phyloP scores from a whole-genome alignment of 2,888 invertebrate genomes.

The Matsumyia berberina region DNA sequence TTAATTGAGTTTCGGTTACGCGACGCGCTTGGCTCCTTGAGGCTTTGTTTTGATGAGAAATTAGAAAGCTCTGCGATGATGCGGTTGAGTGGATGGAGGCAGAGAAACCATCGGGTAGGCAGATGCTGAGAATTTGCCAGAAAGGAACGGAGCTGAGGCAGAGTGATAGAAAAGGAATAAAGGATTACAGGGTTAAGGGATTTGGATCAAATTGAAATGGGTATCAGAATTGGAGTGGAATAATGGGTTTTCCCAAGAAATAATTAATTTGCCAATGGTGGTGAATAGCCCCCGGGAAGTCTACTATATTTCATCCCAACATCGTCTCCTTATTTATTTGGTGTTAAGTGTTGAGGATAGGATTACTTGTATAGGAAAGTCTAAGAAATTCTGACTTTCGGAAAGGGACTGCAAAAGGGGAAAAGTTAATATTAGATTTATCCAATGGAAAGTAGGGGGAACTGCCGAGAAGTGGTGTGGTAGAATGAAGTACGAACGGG shows the following conservation, averaged over 20 bases:
- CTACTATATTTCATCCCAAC: constrained; percentile 4
- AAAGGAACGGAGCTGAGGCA: not conserved
- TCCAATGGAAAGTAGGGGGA: no score
- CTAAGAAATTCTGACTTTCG: no score
- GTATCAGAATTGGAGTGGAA: constrained; percentile 72
- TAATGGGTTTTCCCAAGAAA: constrained; percentile 68
- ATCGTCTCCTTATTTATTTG: not conserved
- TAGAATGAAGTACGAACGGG: no score
- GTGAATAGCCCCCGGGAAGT: constrained; percentile 12
- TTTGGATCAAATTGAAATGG: constrained; percentile 61
- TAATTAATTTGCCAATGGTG: constrained; percentile 64
- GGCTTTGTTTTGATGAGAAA: constrained; percentile 64
- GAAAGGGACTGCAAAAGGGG: no score
- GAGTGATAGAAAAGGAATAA: constrained; percentile 55
- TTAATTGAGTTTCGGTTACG: constrained; percentile 76
- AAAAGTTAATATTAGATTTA: no score
- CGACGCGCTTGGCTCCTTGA: constrained; percentile 55
- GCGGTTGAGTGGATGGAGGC: not conserved
- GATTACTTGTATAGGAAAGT: no score
- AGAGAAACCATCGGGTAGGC: not conserved
- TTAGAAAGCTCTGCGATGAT: constrained; percentile 39
- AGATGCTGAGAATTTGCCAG: not conserved
- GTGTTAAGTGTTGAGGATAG: not conserved
- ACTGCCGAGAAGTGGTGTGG: no score
- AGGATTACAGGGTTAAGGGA: constrained; percentile 61